Evolutionary conservation across 2,797 vertebrate genomes (phyloP), one percentile per base, ranked within the genome.

Genomic region (Dendrocincla tyrannina): DNA sequence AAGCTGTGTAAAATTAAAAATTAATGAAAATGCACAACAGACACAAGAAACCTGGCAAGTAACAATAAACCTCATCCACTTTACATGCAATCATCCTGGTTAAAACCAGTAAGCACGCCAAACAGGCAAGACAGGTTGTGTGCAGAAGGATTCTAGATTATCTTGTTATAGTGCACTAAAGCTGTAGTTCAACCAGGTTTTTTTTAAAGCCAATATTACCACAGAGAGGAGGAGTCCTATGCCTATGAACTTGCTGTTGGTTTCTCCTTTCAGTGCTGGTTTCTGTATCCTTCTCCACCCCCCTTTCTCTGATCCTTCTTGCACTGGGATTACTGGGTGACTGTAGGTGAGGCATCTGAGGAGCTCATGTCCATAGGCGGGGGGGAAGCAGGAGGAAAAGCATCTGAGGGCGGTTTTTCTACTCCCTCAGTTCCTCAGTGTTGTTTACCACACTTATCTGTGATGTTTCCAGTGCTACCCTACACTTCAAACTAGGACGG

Each of bases 41-140:
- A 76, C 77, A 94, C 67, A 91, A 88, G 93, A 94, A 95, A 95
- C 95, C 93, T 74, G 86, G 42, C 80, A 70, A 67, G 94, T 96
- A 93, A 96, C 88, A 74, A 69, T 95, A 95, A 93, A 89, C 91
- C 90, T 88, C 90, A 72, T 94, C 80, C 72, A 75, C 55, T 87
- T 95, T 91, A 74, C 63, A 58, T 96, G 69, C 76, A 88, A 20
- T 87, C 69, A 49, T 79, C 74, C 77, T 3, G 4, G 52, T 91
- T 85, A 94, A 94, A 95, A 89, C 83, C 89, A 85, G 39, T 91
- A 79, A 63, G 74, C 80, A 41, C 63, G 74, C 88, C 83, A 94
- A 95, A 88, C 90, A 79, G 69, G 91, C 55, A 73, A 30, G 63
- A 37, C 95, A 37, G 79, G 94, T 86, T 93, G 60, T 37, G 13